Conservation (phyloP, 2,888 invertebrate genomes). For the Pantelozetes paolii region DNA sequence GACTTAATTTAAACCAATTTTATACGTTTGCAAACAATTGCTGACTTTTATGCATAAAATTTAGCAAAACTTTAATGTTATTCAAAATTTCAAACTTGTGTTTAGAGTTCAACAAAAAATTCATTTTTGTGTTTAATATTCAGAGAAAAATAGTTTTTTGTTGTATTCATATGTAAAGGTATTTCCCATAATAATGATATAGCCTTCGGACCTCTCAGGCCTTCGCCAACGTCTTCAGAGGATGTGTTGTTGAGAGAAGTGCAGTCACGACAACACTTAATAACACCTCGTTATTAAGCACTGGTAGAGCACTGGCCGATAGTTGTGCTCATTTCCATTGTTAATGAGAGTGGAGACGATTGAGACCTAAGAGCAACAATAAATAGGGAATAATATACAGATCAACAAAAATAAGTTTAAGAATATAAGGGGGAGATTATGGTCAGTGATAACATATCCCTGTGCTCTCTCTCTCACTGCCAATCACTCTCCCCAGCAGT, state of each 20-base stretch:
- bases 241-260: neutral
- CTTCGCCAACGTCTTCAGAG: neutral
- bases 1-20: neutral
- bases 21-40: neutral
- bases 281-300: constrained; percentile 26
- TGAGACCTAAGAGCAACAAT: neutral
- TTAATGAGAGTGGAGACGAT: neutral
- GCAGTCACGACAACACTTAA: constrained; percentile 10
- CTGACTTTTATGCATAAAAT: neutral
- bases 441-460: neutral
- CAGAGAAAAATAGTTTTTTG: neutral
- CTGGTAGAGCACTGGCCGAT: neutral
- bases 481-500: neutral
- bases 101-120: neutral
- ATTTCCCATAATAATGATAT: neutral
- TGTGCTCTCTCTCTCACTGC: neutral
- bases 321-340: constrained; percentile 22
- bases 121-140: neutral
- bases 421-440: neutral
- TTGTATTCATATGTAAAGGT: neutral
- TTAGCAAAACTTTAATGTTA: no score
- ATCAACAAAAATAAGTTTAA: no score
- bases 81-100: no score
- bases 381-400: neutral
- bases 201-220: constrained; percentile 10